A percentile compares a stretch with the other conserved stretches of the same genome.
These are phyloP conservation scores for Plebejus anna DNA, from an alignment of 2,888 invertebrate genomes.

Conservation along the genomic window DNA sequence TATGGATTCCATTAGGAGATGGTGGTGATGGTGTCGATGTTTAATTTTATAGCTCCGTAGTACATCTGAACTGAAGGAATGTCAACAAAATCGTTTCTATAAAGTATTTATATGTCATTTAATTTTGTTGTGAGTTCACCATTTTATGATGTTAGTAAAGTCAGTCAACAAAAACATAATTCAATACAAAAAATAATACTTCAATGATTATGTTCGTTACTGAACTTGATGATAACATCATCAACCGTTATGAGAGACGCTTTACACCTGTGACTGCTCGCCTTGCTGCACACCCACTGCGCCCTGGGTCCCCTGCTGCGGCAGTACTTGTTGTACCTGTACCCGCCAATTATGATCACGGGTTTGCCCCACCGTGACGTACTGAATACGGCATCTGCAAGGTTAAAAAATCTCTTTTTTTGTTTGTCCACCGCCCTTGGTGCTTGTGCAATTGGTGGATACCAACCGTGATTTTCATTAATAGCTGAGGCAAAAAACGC, in stretches of 20 bases:
- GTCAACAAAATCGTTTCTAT: no score
- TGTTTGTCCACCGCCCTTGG: not conserved
- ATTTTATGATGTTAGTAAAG: no score
- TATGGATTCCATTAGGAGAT: no score
- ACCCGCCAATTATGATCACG: slow-evolving; percentile 30
- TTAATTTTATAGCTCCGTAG: no score
- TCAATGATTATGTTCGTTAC: no score
- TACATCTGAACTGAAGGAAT: no score
- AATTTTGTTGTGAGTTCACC: no score
- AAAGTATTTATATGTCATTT: no score
- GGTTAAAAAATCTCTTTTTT: not conserved
- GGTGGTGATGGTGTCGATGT: no score
- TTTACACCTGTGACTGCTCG: slow-evolving; percentile 34
- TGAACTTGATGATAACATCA: not conserved
- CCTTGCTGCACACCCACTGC: slow-evolving; percentile 9
- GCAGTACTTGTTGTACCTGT: not conserved
- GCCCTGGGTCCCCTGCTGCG: not conserved
- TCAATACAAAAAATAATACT: no score
- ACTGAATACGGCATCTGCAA: slow-evolving; percentile 24
- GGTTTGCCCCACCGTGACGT: slow-evolving; percentile 28
- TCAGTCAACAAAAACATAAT: no score
- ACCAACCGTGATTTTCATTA: not conserved
- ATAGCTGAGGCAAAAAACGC: not conserved
- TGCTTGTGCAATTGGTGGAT: not conserved
- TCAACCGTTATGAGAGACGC: not conserved